phyloP scores from a whole-genome alignment of 2,888 invertebrate species.

The Oscheius sp. region DNA sequence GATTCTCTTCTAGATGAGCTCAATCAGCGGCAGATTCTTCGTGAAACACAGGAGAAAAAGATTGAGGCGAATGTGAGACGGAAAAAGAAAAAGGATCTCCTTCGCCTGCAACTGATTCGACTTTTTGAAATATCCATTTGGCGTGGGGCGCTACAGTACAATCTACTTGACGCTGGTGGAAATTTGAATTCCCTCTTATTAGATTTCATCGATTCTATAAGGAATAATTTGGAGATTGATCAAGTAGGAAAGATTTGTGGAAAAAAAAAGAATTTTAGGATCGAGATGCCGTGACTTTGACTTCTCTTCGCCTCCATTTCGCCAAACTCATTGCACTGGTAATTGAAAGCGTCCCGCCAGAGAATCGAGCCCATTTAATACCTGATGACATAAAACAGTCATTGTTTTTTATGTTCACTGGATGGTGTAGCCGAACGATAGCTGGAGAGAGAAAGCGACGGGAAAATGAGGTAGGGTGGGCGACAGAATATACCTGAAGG shows the following conservation, averaged over 20 bases:
- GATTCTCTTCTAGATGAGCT: conserved; percentile 98
- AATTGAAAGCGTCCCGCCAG: conserved; percentile 76
- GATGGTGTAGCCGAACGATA: conserved; percentile 84
- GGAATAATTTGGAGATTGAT: conserved; percentile 88
- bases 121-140: conserved; percentile 79
- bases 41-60: conserved; percentile 79
- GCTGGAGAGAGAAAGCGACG: conserved; percentile 49
- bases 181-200: conserved; percentile 86
- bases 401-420: conserved; percentile 88
- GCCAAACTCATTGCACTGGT: conserved; percentile 92
- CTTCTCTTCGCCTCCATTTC: conserved; percentile 90
- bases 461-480: conserved; percentile 22
- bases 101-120: conserved; percentile 88
- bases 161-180: conserved; percentile 84
- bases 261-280: no score
- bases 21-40: conserved; percentile 80
- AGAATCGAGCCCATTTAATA: conserved; percentile 75
- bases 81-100: conserved; percentile 86
- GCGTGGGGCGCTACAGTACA: conserved; percentile 73
- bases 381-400: conserved; percentile 86
- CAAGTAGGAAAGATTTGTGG: no score
- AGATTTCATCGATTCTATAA: conserved; percentile 93
- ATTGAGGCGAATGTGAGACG: conserved; percentile 91
- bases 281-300: conserved; percentile 83
- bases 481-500: no score